Conservation (phyloP, 2,888 invertebrate species). For the Empis livida region DNA sequence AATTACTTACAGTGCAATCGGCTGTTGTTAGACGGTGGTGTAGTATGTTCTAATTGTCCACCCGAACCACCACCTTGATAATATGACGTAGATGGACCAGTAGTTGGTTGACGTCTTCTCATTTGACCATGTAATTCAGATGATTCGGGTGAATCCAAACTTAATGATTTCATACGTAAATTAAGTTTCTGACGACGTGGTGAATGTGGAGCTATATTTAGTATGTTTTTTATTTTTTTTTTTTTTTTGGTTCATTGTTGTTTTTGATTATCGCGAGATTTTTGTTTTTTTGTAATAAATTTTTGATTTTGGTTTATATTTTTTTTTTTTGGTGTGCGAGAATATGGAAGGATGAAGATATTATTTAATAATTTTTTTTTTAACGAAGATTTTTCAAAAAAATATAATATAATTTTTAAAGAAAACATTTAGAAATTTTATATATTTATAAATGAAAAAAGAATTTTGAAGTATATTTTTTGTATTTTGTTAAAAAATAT, state of each 20-base stretch:
- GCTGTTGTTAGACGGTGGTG: constrained; percentile 41
- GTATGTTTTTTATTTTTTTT: constrained; percentile 3
- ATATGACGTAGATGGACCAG: constrained; percentile 29
- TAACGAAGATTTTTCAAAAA: no score
- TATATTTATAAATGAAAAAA: no score
- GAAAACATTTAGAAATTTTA: no score
- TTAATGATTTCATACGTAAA: constrained; percentile 95
- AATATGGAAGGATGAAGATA: constrained; percentile 7
- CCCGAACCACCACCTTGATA: constrained; percentile 28
- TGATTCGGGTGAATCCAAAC: constrained; percentile 91
- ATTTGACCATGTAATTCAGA: constrained; percentile 62
- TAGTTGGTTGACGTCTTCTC: constrained; percentile 48
- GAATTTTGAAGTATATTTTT: background rate
- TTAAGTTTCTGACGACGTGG: constrained; percentile 92
- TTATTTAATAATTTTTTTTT: background rate
- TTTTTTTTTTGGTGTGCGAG: no score
- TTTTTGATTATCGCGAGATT: constrained; percentile 9
- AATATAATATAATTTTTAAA: no score
- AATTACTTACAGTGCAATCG: constrained; percentile 50
- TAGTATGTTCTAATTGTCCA: constrained; percentile 36
- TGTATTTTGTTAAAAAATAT: no score
- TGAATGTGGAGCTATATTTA: constrained; percentile 76
- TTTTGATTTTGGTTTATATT: no score
- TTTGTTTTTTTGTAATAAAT: constrained; percentile 13
- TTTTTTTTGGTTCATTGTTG: constrained; percentile 1